Evolutionary conservation across 2,113 vertebrate species (phyloP).

Genomic region (Eurypyga helias): DNA sequence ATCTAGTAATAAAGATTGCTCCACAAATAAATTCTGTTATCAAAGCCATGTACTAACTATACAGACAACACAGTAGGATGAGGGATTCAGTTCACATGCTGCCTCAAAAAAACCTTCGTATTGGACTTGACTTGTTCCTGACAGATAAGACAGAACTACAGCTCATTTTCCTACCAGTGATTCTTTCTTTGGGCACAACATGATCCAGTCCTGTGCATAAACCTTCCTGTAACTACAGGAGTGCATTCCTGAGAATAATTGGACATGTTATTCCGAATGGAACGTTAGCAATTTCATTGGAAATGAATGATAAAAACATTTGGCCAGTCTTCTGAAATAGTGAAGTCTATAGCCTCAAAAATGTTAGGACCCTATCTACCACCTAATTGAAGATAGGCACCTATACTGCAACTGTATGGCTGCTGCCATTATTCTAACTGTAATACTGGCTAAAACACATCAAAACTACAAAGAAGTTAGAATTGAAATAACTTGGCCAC

Average conservation of each 20-base stretch:
- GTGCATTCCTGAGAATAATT: not conserved
- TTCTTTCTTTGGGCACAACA: not conserved
- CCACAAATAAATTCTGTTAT: not conserved
- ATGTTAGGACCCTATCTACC: not conserved
- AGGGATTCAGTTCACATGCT: fast-evolving
- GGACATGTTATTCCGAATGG: not conserved
- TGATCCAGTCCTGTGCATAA: not conserved
- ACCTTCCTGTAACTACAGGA: not conserved
- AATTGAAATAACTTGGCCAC: not conserved
- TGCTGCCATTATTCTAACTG: not conserved
- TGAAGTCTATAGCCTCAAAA: not conserved
- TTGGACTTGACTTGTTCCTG: not conserved
- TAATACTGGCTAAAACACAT: not conserved
- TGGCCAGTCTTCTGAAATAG: not conserved
- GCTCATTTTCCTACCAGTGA: not conserved
- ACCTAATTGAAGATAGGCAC: not conserved
- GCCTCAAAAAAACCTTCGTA: not conserved
- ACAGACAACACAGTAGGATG: not conserved
- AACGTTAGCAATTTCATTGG: not conserved
- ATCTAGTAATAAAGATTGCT: not conserved
- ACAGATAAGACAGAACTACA: not conserved
- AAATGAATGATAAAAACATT: not conserved
- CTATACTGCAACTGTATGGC: not conserved
- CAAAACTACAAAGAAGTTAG: not conserved
- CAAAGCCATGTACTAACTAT: not conserved